A percentile compares a stretch with the other conserved stretches of the same genome.
These are phyloP conservation scores for Drosophila kikkawai DNA, from an alignment of 1,140 invertebrate species.

Conservation along the genomic window DNA sequence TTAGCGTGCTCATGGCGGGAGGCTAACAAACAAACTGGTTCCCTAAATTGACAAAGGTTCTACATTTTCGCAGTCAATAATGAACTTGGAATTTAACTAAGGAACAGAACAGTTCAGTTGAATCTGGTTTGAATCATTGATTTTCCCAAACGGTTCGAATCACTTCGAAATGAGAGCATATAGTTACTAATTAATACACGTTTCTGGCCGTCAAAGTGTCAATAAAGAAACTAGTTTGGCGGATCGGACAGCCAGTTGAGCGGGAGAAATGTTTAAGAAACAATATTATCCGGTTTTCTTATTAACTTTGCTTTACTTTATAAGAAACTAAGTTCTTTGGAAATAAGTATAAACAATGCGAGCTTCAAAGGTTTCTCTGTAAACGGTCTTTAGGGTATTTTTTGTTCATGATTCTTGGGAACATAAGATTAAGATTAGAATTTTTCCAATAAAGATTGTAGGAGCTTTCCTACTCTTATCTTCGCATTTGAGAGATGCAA, in stretches of 20 bases:
- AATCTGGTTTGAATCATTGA: slow-evolving; percentile 23
- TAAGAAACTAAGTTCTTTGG: background rate
- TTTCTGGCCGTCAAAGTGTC: slow-evolving; percentile 16
- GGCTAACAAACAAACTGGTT: slow-evolving; percentile 47
- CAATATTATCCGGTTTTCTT: background rate
- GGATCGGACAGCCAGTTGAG: background rate
- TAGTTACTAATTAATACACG: slow-evolving; percentile 23
- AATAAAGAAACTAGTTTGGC: slow-evolving; percentile 24
- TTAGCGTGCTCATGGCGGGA: slow-evolving; percentile 22
- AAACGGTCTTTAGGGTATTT: background rate
- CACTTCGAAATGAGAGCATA: slow-evolving; percentile 11
- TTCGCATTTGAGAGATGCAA: background rate
- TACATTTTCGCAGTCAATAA: slow-evolving; percentile 13
- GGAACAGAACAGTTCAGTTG: slow-evolving; percentile 17
- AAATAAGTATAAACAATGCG: background rate
- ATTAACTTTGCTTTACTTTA: background rate
- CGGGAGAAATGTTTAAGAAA: background rate
- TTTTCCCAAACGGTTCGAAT: slow-evolving; percentile 7
- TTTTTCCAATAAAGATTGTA: slow-evolving; percentile 25
- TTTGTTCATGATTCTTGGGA: background rate
- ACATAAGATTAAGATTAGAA: slow-evolving; percentile 27
- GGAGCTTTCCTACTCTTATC: slow-evolving; percentile 6
- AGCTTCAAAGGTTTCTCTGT: background rate
- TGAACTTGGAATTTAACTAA: slow-evolving; percentile 14
- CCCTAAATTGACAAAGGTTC: slow-evolving; percentile 16